Percentiles rank a stretch among this genome's conserved stretches.
These are phyloP conservation scores for Drosophila vallismaia DNA, from an alignment of 2,888 invertebrate species.

Conservation along the genomic window DNA sequence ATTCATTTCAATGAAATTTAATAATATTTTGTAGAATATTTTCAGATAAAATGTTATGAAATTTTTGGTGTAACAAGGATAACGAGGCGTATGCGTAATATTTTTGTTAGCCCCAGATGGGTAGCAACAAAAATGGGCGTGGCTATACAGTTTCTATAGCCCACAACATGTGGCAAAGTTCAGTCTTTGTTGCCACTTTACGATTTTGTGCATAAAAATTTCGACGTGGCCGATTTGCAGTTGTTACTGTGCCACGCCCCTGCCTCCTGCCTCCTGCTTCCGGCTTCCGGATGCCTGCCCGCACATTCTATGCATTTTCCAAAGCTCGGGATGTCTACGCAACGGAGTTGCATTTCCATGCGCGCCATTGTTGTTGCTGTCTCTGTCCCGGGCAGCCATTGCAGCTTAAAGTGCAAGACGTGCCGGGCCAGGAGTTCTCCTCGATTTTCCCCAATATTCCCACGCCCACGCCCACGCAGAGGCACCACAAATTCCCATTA, in stretches of 20 bases:
- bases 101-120: conserved; percentile 1
- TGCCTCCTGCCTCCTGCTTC: neutral
- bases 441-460: neutral
- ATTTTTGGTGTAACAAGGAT: conserved; percentile 31
- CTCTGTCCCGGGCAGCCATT: conserved; percentile 44
- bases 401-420: conserved; percentile 69
- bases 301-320: neutral
- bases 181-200: conserved; percentile 21
- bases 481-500: conserved; percentile 73
- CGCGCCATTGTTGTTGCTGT: conserved; percentile 42
- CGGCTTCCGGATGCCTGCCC: neutral
- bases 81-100: conserved; percentile 63
- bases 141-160: conserved; percentile 42
- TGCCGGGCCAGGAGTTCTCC: conserved; percentile 45
- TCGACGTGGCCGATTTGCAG: conserved; percentile 46
- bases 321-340: conserved; percentile 23
- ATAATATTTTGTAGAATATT: neutral
- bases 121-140: neutral
- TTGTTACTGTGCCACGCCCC: conserved; percentile 19
- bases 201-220: conserved; percentile 54
- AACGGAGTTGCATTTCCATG: conserved; percentile 39
- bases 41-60: neutral
- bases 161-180: conserved; percentile 70
- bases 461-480: conserved; percentile 1
- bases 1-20: neutral